These are phyloP conservation scores for Philopotamus ludificatus DNA, from an alignment of 1,140 invertebrate species.

Conservation along the genomic window DNA sequence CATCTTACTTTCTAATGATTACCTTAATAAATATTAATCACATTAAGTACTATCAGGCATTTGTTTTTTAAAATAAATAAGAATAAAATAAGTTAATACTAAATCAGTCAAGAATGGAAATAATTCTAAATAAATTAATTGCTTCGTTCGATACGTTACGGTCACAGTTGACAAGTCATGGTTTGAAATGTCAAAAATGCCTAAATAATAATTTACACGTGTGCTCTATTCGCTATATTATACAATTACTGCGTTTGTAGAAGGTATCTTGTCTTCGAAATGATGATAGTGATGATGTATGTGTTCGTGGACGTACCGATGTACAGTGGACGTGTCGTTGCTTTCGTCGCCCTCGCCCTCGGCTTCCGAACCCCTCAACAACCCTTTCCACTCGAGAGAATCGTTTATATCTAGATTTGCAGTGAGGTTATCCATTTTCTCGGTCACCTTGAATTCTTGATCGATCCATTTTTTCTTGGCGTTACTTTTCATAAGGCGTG, in stretches of 20 bases:
- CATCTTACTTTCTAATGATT: too few species aligned
- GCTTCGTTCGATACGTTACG: neutral
- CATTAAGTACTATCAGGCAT: slow-evolving; percentile 40
- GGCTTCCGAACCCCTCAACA: slow-evolving; percentile 37
- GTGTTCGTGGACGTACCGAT: slow-evolving; percentile 74
- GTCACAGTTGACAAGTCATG: neutral
- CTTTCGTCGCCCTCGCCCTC: slow-evolving; percentile 45
- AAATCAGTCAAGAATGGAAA: slow-evolving; percentile 40
- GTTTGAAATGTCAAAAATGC: neutral
- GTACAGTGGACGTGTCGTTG: slow-evolving; percentile 46
- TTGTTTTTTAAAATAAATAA: slow-evolving; percentile 35
- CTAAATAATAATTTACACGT: neutral
- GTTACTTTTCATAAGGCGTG: slow-evolving; percentile 33
- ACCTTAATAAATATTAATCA: slow-evolving; percentile 15
- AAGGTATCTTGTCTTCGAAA: slow-evolving; percentile 52
- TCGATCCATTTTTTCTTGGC: slow-evolving; percentile 37
- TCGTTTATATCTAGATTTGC: slow-evolving; percentile 43
- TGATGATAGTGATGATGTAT: slow-evolving; percentile 84
- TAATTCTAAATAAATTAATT: slow-evolving; percentile 14
- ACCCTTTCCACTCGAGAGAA: slow-evolving; percentile 38
- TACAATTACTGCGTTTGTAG: slow-evolving; percentile 37
- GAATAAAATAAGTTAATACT: slow-evolving; percentile 28
- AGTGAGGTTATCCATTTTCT: slow-evolving; percentile 39
- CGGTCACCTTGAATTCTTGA: slow-evolving; percentile 31
- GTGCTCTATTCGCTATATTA: slow-evolving; percentile 8